Evolutionary conservation across 2,113 vertebrate species (phyloP).

Genomic region (Ageneiosus marmoratus): DNA sequence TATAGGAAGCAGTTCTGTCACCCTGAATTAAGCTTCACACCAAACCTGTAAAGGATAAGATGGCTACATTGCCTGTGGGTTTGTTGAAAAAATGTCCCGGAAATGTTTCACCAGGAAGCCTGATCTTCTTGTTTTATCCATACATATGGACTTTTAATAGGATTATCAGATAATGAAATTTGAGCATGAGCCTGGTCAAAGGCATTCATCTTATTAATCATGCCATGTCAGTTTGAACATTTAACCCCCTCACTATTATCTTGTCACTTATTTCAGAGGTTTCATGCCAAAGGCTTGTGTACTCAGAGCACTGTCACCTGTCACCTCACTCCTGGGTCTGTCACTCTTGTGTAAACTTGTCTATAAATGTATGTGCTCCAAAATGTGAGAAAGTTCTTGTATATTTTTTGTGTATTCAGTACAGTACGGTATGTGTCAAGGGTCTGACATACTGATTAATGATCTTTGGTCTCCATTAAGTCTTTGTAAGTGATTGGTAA

Average conservation of each 20-base stretch:
- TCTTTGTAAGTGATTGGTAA: neutral
- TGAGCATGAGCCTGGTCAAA: neutral
- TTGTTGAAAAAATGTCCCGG: neutral
- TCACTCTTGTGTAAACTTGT: neutral
- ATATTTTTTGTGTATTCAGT: neutral
- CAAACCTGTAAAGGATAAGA: conserved; percentile 35
- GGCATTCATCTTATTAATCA: conserved; percentile 29
- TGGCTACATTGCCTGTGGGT: conserved; percentile 33
- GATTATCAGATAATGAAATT: conserved; percentile 32
- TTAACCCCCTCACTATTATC: conserved; percentile 14
- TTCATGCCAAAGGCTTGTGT: conserved; percentile 29
- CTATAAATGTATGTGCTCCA: neutral
- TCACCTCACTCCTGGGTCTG: neutral
- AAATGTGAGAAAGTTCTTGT: neutral
- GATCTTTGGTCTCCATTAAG: too few species aligned
- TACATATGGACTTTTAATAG: neutral
- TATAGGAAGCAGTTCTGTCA: conserved; percentile 52
- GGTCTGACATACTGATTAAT: neutral
- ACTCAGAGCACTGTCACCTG: neutral
- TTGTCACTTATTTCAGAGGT: conserved; percentile 22
- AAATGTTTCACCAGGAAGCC: neutral
- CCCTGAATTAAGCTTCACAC: conserved; percentile 47
- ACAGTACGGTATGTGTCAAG: neutral
- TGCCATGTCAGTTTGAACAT: conserved; percentile 17
- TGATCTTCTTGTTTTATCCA: conserved; percentile 41